These are phyloP conservation scores for Hetaerina americana DNA, from an alignment of 1,140 invertebrate genomes.

Conservation along the genomic window DNA sequence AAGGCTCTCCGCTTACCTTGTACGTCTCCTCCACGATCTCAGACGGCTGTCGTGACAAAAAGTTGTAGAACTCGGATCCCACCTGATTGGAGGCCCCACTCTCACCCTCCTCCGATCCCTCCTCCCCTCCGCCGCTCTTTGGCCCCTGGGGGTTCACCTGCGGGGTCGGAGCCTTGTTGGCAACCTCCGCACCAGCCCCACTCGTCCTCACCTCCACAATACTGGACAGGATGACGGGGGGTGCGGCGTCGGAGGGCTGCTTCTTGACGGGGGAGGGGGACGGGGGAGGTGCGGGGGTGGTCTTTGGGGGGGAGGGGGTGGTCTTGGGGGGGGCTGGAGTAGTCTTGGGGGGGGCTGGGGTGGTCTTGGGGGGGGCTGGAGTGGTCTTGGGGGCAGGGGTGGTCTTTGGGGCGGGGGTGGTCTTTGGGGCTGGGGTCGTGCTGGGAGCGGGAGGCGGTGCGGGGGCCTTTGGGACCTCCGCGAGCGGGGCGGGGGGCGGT, in stretches of 20 bases:
- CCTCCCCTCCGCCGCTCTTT: conserved; percentile 26
- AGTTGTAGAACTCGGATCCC: conserved; percentile 62
- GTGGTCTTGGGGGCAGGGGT: background rate
- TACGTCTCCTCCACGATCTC: conserved; percentile 67
- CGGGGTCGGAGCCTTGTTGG: conserved; percentile 18
- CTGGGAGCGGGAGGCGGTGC: background rate
- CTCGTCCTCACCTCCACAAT: conserved; percentile 21
- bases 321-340: background rate
- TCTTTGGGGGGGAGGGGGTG: background rate
- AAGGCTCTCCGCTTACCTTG: too few species aligned
- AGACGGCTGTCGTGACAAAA: conserved; percentile 66
- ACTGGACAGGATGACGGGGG: conserved; percentile 26
- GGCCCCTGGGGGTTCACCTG: too few species aligned
- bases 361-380: background rate
- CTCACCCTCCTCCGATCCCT: conserved; percentile 19
- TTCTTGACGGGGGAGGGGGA: conserved; percentile 35
- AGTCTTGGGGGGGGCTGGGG: background rate
- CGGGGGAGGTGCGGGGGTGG: conserved; percentile 20
- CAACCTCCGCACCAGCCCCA: conserved; percentile 25
- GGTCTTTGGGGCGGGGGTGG: background rate
- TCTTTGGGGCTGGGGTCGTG: background rate
- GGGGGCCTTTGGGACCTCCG: background rate
- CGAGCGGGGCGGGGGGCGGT: background rate
- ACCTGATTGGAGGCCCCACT: conserved; percentile 38
- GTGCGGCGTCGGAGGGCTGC: conserved; percentile 32